Evolutionary conservation across 2,113 vertebrate species (phyloP), one percentile per base, ranked within the genome.

Genomic region (Ammodytes dubius): DNA sequence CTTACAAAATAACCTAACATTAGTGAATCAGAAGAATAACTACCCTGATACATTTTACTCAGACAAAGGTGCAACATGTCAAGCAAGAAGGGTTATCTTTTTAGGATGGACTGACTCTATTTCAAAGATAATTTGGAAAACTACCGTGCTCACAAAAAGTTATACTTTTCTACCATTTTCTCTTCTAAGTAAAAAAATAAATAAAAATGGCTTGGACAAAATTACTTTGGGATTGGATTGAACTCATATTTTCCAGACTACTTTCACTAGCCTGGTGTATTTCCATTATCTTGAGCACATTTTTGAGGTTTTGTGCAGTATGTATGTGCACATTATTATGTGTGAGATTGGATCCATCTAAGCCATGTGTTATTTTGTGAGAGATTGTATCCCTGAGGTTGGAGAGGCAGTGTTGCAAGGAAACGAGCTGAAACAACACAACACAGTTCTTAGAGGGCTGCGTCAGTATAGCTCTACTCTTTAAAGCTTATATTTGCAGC

Each of bases 351-450:
- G 15, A 59, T 42, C 7, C n/a, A 59, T 59, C 15, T 4, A 57
- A 46, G 8, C 13, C 60, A 59, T 45, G 59, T 19, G 15, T 42
- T 47, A 15, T 27, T 45, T 27, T 70, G 37, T 49, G 97, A 97
- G 81, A 98, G 96, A 79, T 7, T 49, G 12, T 14, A 15, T 97
- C 97, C 10, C 96, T 94, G 81, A 97, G 95, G 91, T 97, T 97
- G 93, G 97, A 97, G 64, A 97, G 95, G 89, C 97, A 97, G 85
- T 98, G 97, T 97, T 60, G 97, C 96, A 78, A 96, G 95, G 86
- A 98, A 97, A 65, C 86, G 91, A 56, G 95, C 90, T 0, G 92
- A 91, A 58, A 97, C 90, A 0, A 90, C 90, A 6, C 94, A 89
- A 88, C 96, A 97, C 13, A 97, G 82, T 0, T 97, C 95, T 60